A percentile compares a stretch with the other conserved stretches of the same genome.
These are phyloP conservation scores for Aldrovandia affinis DNA, from an alignment of 2,797 vertebrate genomes.

Conservation along the genomic window DNA sequence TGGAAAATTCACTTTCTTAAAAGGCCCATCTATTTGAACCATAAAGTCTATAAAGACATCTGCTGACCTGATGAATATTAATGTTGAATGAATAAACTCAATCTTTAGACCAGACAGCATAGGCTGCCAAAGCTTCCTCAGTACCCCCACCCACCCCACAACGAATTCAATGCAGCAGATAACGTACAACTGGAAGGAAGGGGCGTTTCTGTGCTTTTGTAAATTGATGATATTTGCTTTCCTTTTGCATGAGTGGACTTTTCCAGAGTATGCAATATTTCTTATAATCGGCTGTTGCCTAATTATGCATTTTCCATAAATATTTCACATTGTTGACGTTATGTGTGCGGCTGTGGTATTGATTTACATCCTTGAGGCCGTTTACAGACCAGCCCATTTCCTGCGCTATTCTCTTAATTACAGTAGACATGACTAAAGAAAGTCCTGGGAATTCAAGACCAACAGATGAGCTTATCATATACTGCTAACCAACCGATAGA, in stretches of 20 bases:
- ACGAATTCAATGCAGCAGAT: neutral
- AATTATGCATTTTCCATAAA: neutral
- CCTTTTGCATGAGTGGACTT: neutral
- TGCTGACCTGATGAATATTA: slow-evolving; percentile 57
- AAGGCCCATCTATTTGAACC: slow-evolving; percentile 54
- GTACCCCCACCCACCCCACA: neutral
- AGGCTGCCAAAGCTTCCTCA: neutral
- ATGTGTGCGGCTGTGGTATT: neutral
- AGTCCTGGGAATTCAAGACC: neutral
- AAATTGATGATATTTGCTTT: neutral
- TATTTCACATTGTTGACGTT: neutral
- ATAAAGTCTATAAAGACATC: slow-evolving; percentile 53
- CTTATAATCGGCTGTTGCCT: neutral
- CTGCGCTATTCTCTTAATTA: neutral
- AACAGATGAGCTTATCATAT: neutral
- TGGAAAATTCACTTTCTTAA: slow-evolving; percentile 62
- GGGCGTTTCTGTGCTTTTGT: neutral
- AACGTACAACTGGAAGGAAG: neutral
- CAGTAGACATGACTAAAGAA: neutral
- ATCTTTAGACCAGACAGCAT: neutral
- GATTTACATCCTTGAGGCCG: neutral
- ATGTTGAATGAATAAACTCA: neutral
- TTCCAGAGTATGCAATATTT: neutral
- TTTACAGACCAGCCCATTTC: neutral
- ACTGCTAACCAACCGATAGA: neutral